These are phyloP conservation scores for Andrena praecox DNA, from an alignment of 2,888 invertebrate species.

Conservation along the genomic window DNA sequence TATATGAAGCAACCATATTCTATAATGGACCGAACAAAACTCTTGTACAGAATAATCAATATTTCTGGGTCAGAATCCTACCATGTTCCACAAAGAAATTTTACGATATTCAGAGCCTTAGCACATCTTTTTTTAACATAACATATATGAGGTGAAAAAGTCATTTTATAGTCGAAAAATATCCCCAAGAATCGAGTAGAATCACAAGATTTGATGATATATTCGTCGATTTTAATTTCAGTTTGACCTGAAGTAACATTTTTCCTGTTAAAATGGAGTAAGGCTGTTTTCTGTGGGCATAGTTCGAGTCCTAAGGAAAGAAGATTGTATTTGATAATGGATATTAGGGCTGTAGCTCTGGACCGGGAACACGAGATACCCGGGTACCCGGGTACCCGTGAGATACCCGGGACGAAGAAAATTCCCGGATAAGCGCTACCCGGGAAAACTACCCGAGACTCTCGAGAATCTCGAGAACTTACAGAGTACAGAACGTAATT, in stretches of 20 bases:
- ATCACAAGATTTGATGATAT: neutral
- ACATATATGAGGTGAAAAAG: neutral
- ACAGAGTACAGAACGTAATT: no score
- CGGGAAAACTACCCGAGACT: no score
- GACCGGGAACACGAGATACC: no score
- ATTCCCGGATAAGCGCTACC: no score
- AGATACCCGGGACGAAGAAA: no score
- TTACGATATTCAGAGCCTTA: neutral
- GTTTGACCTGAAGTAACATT: neutral
- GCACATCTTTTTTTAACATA: neutral
- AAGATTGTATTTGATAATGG: neutral
- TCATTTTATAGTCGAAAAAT: constrained; percentile 1
- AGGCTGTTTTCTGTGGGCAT: constrained; percentile 4
- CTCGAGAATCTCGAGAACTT: no score
- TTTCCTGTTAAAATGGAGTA: constrained; percentile 24
- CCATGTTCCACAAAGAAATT: neutral
- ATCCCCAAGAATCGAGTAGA: constrained; percentile 3
- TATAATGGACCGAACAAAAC: neutral
- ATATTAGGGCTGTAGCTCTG: no score
- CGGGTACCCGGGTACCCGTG: no score
- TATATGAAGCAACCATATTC: constrained; percentile 5
- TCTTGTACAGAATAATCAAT: neutral
- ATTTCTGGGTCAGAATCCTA: neutral
- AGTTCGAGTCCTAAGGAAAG: constrained; percentile 8
- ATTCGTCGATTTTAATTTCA: neutral